Conservation (phyloP, 2,113 vertebrate species). For the Bubo bubo region DNA sequence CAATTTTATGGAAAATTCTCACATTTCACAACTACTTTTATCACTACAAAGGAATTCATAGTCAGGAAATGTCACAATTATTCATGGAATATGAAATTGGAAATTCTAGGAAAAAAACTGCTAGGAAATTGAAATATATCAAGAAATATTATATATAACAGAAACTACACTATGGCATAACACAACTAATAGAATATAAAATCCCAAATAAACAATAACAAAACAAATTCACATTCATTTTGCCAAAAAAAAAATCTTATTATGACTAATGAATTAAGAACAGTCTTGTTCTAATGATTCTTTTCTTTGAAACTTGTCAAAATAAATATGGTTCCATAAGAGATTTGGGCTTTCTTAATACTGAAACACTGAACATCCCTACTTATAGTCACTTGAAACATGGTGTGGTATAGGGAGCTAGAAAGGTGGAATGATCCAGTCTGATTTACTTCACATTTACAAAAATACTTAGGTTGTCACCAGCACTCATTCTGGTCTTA, state of each 20-base stretch:
- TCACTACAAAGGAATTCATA: neutral
- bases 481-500: neutral
- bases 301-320: neutral
- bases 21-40: neutral
- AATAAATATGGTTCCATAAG: neutral
- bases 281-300: neutral
- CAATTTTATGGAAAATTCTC: neutral
- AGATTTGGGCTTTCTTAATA: neutral
- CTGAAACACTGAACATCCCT: neutral
- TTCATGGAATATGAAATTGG: neutral
- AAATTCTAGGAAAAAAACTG: neutral
- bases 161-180: neutral
- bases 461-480: neutral
- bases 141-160: neutral
- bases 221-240: neutral
- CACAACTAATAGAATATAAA: neutral
- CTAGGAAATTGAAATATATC: neutral
- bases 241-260: neutral
- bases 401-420: neutral
- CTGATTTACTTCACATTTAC: neutral
- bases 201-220: neutral
- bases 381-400: neutral
- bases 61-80: neutral
- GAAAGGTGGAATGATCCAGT: neutral
- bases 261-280: neutral